phyloP scores from a whole-genome alignment of 2,113 vertebrate genomes.

The Cyprinodon brontotheroides region DNA sequence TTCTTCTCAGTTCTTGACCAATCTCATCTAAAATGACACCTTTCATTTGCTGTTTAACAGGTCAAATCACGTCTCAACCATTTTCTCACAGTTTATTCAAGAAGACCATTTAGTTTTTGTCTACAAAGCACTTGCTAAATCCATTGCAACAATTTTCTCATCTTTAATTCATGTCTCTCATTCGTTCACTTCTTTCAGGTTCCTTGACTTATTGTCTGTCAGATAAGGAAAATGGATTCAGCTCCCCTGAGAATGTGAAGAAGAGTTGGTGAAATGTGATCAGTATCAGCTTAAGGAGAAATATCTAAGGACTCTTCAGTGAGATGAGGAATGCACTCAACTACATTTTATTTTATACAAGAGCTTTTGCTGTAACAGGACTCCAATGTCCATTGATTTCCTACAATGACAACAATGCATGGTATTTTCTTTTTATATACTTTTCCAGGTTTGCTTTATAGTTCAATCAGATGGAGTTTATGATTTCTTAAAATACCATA shows the following conservation, averaged over 20 bases:
- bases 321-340: not conserved
- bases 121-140: constrained; percentile 22
- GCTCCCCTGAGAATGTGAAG: constrained; percentile 23
- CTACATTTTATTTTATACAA: not conserved
- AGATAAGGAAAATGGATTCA: constrained; percentile 49
- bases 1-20: not conserved
- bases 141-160: constrained; percentile 23
- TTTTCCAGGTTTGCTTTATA: too few species aligned
- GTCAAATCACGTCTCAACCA: not conserved
- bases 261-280: constrained; percentile 14
- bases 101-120: constrained; percentile 16
- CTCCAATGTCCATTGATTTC: too few species aligned
- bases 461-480: too few species aligned
- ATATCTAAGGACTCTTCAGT: constrained; percentile 3
- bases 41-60: constrained; percentile 16
- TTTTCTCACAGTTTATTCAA: constrained; percentile 23
- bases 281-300: constrained; percentile 2
- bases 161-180: constrained; percentile 45
- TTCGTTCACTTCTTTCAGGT: constrained; percentile 18
- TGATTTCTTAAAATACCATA: too few species aligned
- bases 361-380: not conserved
- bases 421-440: not conserved
- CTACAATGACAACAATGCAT: not conserved
- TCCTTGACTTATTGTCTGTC: constrained; percentile 2
- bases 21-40: not conserved